Base-by-base conservation (phyloP, 2,113 vertebrate species). In the Atrichornis clamosus region DNA sequence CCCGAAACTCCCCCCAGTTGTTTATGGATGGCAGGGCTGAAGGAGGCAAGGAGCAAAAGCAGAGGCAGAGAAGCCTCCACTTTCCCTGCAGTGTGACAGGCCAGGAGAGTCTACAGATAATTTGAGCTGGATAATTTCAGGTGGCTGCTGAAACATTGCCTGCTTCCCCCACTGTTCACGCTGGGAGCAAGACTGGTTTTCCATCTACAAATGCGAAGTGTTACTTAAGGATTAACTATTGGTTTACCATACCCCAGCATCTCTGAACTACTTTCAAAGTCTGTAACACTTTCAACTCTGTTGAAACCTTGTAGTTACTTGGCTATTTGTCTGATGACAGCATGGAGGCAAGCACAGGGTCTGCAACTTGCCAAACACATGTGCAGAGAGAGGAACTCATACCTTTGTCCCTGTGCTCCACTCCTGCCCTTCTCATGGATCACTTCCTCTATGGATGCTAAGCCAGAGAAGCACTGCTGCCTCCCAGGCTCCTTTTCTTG, bases 101-200 rank as follows among this genome's bases (percentile, higher is more conserved):
- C 35, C 37, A 27, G 49, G 42, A n/a, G 4, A 85, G 27, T 6
- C 53, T 39, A 32, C 0, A 0, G 4, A 1, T 22, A 13, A 28
- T 55, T 46, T 49, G 81, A 44, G 32, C 59, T 19, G 20, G 58
- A 11, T 52, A 33, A 68, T 65, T 37, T 35, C 78, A 39, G 39
- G 65, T 15, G 21, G 35, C 41, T 76, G 64, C 59, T 46, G 20
- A 50, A 67, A 70, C 0, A 0, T 15, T n/a, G 53, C 47, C 42
- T 3, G 27, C 20, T 67, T 33, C 13, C 30, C 28, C 15, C 11
- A 28, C 18, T 5, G 33, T 1, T 15, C 44, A 10, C 0, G 1
- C 32, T 5, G 35, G 58, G 46, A 28, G 26, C 0, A 21, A 32
- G 23, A 28, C 42, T 3, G 6, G 8, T 11, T 80, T 60, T 47